Base-by-base conservation (phyloP, 2,797 vertebrate genomes). In the Gymnocypris eckloni region DNA sequence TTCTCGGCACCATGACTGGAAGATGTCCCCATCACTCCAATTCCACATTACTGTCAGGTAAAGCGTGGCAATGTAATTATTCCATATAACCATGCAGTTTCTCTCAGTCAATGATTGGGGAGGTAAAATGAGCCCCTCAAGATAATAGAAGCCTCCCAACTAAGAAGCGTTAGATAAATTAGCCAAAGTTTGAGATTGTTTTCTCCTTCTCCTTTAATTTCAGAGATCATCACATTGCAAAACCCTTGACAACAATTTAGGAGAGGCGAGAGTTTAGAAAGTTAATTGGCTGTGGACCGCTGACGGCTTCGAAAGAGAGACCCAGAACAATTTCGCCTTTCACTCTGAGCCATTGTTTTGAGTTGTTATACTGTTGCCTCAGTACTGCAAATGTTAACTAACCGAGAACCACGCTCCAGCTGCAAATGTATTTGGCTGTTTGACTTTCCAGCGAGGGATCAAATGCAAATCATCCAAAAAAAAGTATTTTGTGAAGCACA, bases 21-120 rank as follows among this genome's bases (percentile, higher is more conserved):
- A 96, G 94, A 94, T 92, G 95, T 94, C 92, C 92, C 94, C 95
- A 97, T 98, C 96, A 95, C 92, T 97, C 95, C 95, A 96, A 79
- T 70, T 86, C 92, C 92, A 93, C 95, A 96, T 97, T 98, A 97
- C 96, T 98, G 97, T 97, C 97, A 96, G 94, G 94, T 86, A 95
- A 95, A 93, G 94, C 90, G 93, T 94, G 91, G 94, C 95, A 96
- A 96, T 96, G 95, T 96, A 96, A 96, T 96, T 94, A 95, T 93
- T 94, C 93, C 92, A 92, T 95, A 94, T 96, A 95, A 93, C 93
- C 83, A 91, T 82, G 92, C 94, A 93, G 93, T 96, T 96, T 94
- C 93, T 94, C 61, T 59, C 91, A 92, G 89, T 93, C 94, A 94
- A 94, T 85, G 93, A 94, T 92, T 92, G 85, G 48, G 84, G 87